Evolutionary conservation across 2,797 vertebrate genomes (phyloP), one percentile per base, ranked within the genome.

Genomic region (Coilia nasus): DNA sequence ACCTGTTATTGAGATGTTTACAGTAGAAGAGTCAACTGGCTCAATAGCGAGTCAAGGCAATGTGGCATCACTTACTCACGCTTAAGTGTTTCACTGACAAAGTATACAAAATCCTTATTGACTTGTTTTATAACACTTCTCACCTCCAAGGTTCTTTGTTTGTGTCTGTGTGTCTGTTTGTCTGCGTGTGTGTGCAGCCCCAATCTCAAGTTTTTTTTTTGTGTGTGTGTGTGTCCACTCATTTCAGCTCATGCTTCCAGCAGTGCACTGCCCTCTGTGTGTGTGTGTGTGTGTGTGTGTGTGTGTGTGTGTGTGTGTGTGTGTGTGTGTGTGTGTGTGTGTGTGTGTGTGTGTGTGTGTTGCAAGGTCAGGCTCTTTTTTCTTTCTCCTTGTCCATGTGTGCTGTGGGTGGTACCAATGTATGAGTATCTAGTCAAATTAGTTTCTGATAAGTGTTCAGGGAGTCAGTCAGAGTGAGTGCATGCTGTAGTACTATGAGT

Each of bases 241-340:
- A 81, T 67, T 60, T n/a, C n/a, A n/a, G n/a, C n/a, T n/a, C n/a
- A n/a, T n/a, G n/a, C n/a, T n/a, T n/a, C n/a, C n/a, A n/a, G n/a
- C n/a, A n/a, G n/a, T n/a, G n/a, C n/a, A n/a, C n/a, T n/a, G n/a
- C n/a, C 81, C 31, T 50, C 23, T 28, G 71, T 81, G 25, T 83
- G 21, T 67, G 5, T 83, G 46, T 21, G n/a, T n/a, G 25, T 83
- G 56, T 50, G 81, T 86, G 82, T 88, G 85, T 90, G 84, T 82
- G 81, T 83, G 84, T 90, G 85, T 83, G 86, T 82, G 54, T 19
- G 9, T 85, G 71, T 84, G 41, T 91, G 85, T 90, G 82, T 87
- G 10, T 35, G 23, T 84, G 44, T 25, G 62, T 78, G 44, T 78
- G 44, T 67, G 60, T 25, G 35, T 1, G 62, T 56, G 62, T 84